Percentiles rank a stretch among this genome's conserved stretches.
phyloP scores from a whole-genome alignment of 2,113 vertebrate species.

The Egretta garzetta region DNA sequence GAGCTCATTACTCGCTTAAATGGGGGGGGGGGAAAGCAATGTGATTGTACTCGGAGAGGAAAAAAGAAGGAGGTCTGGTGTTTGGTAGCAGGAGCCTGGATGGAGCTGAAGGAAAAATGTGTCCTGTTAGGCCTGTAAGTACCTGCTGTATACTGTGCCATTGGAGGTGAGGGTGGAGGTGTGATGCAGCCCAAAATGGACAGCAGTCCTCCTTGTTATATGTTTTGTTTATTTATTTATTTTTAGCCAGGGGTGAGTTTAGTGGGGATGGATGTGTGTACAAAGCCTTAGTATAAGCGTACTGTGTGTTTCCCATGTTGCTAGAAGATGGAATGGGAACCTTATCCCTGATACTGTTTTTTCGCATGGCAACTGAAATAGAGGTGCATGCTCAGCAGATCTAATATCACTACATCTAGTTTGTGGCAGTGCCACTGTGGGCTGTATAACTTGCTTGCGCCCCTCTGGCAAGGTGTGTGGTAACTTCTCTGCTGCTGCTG shows the following conservation, averaged over 20 bases:
- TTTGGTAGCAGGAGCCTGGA: fast-evolving
- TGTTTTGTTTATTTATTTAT: background rate
- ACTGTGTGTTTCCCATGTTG: background rate
- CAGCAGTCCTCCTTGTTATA: background rate
- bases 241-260: background rate
- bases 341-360: background rate
- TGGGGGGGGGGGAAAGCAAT: background rate
- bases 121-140: background rate
- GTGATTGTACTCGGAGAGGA: fast-evolving
- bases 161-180: background rate
- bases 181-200: background rate
- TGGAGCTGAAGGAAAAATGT: background rate
- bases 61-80: background rate
- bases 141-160: background rate
- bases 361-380: background rate
- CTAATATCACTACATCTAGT: background rate
- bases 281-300: background rate
- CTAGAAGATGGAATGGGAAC: background rate
- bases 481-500: background rate
- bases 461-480: background rate
- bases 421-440: background rate
- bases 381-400: background rate
- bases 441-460: background rate
- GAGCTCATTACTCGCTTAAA: background rate
- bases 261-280: background rate